phyloP scores from a whole-genome alignment of 2,797 vertebrate species.

The Ptychadena robeensis region DNA sequence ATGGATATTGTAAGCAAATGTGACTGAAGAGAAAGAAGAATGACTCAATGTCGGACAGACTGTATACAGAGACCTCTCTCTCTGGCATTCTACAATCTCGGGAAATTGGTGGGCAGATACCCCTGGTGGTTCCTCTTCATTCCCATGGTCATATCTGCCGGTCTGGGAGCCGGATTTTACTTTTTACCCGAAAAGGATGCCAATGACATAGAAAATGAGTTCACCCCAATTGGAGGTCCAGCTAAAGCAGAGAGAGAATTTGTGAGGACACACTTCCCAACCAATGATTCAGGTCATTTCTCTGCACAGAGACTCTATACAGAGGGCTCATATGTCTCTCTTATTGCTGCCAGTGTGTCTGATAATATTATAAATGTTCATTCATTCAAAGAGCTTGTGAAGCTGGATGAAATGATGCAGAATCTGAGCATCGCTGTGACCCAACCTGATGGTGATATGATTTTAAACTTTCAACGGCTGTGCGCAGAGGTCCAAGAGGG shows the following conservation, averaged over 20 bases:
- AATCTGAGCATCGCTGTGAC: conserved; percentile 42
- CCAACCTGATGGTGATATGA: not conserved
- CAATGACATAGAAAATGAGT: conserved; percentile 76
- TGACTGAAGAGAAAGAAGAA: conserved; percentile 42
- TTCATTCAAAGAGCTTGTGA: conserved; percentile 68
- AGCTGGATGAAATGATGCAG: conserved; percentile 70
- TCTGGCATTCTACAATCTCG: conserved; percentile 67
- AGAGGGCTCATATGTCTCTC: conserved; percentile 69
- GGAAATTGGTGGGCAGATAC: conserved; percentile 71
- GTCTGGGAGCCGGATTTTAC: conserved; percentile 75
- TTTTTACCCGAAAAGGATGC: conserved; percentile 67
- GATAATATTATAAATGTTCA: conserved; percentile 69
- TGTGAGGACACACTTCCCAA: conserved; percentile 73
- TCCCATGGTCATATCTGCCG: conserved; percentile 69
- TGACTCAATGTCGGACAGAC: conserved; percentile 67
- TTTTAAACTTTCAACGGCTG: conserved; percentile 65
- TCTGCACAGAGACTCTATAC: conserved; percentile 74
- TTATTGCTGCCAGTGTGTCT: conserved; percentile 46
- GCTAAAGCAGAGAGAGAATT: conserved; percentile 81
- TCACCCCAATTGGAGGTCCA: conserved; percentile 76
- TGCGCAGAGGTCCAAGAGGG: conserved; percentile 67
- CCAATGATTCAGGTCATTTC: conserved; percentile 70
- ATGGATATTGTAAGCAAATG: not conserved
- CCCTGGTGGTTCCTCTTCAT: conserved; percentile 75
- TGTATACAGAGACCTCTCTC: conserved; percentile 72